Evolutionary conservation across 2,797 vertebrate genomes (phyloP), one percentile per base, ranked within the genome.

Genomic region (Sebastes miniatus): DNA sequence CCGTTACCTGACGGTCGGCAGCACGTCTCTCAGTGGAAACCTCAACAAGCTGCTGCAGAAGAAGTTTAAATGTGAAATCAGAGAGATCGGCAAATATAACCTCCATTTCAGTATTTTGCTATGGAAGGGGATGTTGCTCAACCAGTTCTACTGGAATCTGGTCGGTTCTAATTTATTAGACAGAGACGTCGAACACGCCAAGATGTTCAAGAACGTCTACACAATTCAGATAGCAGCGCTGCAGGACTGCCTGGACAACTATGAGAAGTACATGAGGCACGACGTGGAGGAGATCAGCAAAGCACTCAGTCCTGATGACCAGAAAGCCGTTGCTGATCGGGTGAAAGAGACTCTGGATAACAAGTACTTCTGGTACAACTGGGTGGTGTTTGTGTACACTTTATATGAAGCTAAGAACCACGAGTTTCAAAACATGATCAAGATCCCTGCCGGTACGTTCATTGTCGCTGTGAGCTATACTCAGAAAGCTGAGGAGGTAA

Each of bases 331-430:
- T 2, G 58, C 75, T 58, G 6, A 2, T 20, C 1, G 57, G 32
- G 75, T 82, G 64, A 77, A 82, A 13, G 5, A 27, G 1, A 3
- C 0, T 22, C 69, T 82, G 57, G 69, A 82, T 13, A 5, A 16
- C 2, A 82, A 82, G 69, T 82, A 73, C 47, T 31, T 20, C 69
- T 82, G 80, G 74, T 68, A 77, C 63, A 34, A 43, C 32, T 82
- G 80, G 69, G 74, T 73, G 74, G 74, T 82, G 57, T 1, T 77
- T 56, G 80, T 77, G 12, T 57, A 2, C 22, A 4, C 25, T 3
- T 1, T 43, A 59, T 1, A 11, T 2, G 2, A 34, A 0, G 1
- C 6, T 1, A 3, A 3, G 0, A 5, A 14, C 39, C 39, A 34
- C 32, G 32, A 34, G 32, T 9, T 43, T 43, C 39, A 43, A 1